Percentiles rank a stretch among this genome's conserved stretches.
Conservation (phyloP, 2,797 vertebrate species). For the Scyliorhinus canicula region DNA sequence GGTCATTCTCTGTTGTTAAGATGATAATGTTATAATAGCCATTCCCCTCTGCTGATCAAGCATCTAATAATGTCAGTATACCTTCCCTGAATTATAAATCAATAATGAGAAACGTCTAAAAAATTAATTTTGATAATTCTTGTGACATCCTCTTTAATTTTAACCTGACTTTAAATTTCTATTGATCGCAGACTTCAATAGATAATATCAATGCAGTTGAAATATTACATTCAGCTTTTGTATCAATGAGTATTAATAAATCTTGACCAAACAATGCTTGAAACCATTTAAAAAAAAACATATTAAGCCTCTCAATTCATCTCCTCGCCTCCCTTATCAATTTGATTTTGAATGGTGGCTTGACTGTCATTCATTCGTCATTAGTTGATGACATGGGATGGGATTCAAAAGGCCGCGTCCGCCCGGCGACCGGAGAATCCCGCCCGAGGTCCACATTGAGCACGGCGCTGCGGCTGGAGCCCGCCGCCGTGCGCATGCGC, state of each 20-base stretch:
- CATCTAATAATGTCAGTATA: neutral
- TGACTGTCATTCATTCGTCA: slow-evolving; percentile 14
- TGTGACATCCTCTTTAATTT: slow-evolving; percentile 2
- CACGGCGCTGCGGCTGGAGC: too few relatives aligned
- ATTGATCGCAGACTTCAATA: neutral
- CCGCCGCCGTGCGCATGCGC: too few relatives aligned
- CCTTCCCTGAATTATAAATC: neutral
- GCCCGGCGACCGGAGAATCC: too few relatives aligned
- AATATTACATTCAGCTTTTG: slow-evolving; percentile 3
- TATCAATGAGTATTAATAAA: slow-evolving; percentile 23
- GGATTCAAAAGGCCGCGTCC: too few relatives aligned
- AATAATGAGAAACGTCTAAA: neutral
- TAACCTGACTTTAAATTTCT: slow-evolving; percentile 19
- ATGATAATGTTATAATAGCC: slow-evolving; percentile 15
- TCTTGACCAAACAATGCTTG: neutral
- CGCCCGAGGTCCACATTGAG: too few relatives aligned
- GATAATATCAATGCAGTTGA: neutral
- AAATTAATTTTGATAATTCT: neutral
- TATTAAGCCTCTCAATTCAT: neutral
- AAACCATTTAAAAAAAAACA: too few relatives aligned
- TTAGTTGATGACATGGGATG: neutral
- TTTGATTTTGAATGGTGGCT: slow-evolving; percentile 13
- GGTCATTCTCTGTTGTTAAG: slow-evolving; percentile 24
- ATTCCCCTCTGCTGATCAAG: neutral
- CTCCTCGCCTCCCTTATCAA: neutral